A percentile compares a stretch with the other conserved stretches of the same genome.
Evolutionary conservation across 2,888 invertebrate genomes (phyloP).

Genomic region (Phortica magna): DNA sequence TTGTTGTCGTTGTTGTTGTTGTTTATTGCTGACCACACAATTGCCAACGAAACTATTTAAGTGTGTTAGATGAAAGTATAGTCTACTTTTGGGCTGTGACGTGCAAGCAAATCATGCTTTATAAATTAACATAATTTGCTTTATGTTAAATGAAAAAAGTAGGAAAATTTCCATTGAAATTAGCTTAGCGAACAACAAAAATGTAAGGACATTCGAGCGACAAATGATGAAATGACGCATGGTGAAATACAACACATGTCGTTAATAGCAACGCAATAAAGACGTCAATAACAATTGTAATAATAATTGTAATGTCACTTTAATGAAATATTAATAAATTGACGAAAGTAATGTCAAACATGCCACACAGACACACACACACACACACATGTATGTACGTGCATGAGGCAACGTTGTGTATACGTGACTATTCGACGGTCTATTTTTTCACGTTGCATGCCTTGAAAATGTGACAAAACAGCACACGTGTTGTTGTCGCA

Average conservation of each 20-base stretch:
- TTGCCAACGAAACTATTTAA: too few relatives aligned
- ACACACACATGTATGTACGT: neutral
- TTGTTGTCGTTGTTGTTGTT: too few relatives aligned
- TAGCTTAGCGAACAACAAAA: too few relatives aligned
- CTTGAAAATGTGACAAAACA: neutral
- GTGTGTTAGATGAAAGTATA: too few relatives aligned
- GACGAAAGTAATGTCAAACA: neutral
- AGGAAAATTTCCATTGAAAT: too few relatives aligned
- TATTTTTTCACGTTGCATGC: neutral
- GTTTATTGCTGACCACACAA: too few relatives aligned
- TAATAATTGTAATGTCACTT: neutral
- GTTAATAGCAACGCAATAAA: neutral
- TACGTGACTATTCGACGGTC: too few relatives aligned
- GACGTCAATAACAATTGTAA: neutral
- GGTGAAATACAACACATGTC: neutral
- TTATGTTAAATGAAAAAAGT: too few relatives aligned
- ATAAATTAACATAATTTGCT: too few relatives aligned
- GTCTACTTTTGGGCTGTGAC: too few relatives aligned
- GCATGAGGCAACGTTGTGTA: too few relatives aligned
- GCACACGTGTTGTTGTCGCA: neutral
- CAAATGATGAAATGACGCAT: neutral
- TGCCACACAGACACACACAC: neutral
- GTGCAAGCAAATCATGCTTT: too few relatives aligned
- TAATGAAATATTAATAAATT: neutral
- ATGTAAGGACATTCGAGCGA: conserved; percentile 20